These are phyloP conservation scores for Melanotus villosus DNA, from an alignment of 2,888 invertebrate species.

Conservation along the genomic window DNA sequence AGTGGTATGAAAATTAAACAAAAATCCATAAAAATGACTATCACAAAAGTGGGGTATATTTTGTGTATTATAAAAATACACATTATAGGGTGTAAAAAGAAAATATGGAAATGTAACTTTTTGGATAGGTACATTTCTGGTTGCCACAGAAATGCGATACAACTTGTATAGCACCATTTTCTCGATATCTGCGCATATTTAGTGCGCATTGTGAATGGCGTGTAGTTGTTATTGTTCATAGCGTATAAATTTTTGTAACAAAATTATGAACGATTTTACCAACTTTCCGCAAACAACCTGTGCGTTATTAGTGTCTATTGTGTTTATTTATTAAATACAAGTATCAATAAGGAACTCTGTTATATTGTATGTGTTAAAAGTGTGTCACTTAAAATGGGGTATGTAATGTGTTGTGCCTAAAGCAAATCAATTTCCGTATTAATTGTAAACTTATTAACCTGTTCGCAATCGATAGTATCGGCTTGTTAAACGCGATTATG, in stretches of 20 bases:
- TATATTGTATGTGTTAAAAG: conserved; percentile 71
- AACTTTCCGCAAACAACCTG: conserved; percentile 73
- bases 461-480: neutral
- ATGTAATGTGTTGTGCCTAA: conserved; percentile 70
- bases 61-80: no score
- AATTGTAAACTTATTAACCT: conserved; percentile 27
- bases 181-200: conserved; percentile 75
- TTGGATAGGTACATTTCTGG: no score
- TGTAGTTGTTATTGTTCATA: conserved; percentile 99
- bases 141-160: no score
- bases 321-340: conserved; percentile 70
- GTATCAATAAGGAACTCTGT: conserved; percentile 64
- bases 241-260: conserved; percentile 82
- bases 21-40: no score
- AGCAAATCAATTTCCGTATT: conserved; percentile 66
- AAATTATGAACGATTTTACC: conserved; percentile 78
- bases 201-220: conserved; percentile 97
- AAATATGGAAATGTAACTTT: no score
- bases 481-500: neutral
- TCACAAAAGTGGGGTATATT: no score
- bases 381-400: conserved; percentile 83
- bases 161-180: conserved; percentile 26
- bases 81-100: no score
- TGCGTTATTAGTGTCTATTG: conserved; percentile 71
- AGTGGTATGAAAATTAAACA: no score